Evolutionary conservation across 2,888 invertebrate species (phyloP), one percentile per base, ranked within the genome.

Genomic region (Amphipyra berbera): DNA sequence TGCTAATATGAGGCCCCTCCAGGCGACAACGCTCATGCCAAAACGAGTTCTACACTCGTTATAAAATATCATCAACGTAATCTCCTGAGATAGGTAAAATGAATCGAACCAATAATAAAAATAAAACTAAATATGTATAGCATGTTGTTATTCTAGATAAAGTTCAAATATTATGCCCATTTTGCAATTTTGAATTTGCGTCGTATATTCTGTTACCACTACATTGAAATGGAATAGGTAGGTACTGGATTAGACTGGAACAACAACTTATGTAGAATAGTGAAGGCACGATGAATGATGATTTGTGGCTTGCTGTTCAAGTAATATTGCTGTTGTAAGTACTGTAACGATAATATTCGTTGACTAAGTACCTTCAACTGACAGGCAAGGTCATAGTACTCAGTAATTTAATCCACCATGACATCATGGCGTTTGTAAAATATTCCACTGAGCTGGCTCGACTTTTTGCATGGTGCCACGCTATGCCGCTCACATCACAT

Each of bases 321-420:
- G 55, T 38, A 44, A 57, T 57, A 61, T 50, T 64, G 55, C 37
- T 61, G 54, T 42, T 54, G 38, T 49, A 50, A 14, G 37, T 52
- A 67, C 52, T 6, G 44, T 53, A 55, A 46, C 65, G 56, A 78
- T 67, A 74, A 75, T 68, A 67, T 69, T 78, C 54, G 74, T 71
- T 68, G 58, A 73, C 64, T 75, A 63, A 65, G 61, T 76, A 81
- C 73, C 65, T 66, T 80, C 80, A 82, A 86, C 83, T 88, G 86
- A 90, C 90, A 87, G 78, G 82, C 92, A 90, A 94, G 92, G 92
- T 89, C 92, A 86, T 80, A 84, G 87, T 84, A 84, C 87, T 84
- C 86, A 82, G 91, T 92, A 92, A 93, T 93, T 88, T 90, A 90
- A 93, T 89, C 88, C 90, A 85, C 89, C 91, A 92, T 94, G 93